phyloP scores from a whole-genome alignment of 1,140 invertebrate species.

The Dendroctonus valens region DNA sequence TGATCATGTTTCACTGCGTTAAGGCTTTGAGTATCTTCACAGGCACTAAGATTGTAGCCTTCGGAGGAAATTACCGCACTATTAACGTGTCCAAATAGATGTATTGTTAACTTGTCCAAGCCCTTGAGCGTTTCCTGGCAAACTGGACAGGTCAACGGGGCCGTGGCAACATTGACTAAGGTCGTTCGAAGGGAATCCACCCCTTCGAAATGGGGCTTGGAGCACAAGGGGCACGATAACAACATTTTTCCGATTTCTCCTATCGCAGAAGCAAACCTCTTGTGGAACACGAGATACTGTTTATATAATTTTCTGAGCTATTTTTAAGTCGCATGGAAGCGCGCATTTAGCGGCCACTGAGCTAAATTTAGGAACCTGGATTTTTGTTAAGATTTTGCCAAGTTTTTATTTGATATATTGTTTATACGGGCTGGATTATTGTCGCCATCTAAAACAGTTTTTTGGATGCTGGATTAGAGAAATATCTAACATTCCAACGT shows the following conservation, averaged over 20 bases:
- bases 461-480: no score
- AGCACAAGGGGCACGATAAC: constrained; percentile 73
- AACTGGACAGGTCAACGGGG: constrained; percentile 70
- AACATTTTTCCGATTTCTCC: constrained; percentile 54
- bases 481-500: no score
- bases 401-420: constrained; percentile 5
- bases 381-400: constrained; percentile 15
- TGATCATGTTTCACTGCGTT: no score
- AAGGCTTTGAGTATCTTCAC: no score
- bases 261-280: constrained; percentile 8
- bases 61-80: not conserved
- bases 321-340: constrained; percentile 19
- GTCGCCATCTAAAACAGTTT: no score
- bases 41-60: no score
- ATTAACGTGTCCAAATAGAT: constrained; percentile 69
- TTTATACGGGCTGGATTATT: no score
- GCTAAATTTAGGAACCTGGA: constrained; percentile 19
- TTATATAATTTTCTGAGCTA: constrained; percentile 25
- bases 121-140: constrained; percentile 72
- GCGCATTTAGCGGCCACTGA: not conserved
- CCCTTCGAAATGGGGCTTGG: constrained; percentile 67
- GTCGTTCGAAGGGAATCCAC: constrained; percentile 67
- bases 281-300: constrained; percentile 18
- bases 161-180: constrained; percentile 71
- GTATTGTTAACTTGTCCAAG: constrained; percentile 81